Evolutionary conservation across 2,888 invertebrate species (phyloP).

Genomic region (Brenthis daphne): DNA sequence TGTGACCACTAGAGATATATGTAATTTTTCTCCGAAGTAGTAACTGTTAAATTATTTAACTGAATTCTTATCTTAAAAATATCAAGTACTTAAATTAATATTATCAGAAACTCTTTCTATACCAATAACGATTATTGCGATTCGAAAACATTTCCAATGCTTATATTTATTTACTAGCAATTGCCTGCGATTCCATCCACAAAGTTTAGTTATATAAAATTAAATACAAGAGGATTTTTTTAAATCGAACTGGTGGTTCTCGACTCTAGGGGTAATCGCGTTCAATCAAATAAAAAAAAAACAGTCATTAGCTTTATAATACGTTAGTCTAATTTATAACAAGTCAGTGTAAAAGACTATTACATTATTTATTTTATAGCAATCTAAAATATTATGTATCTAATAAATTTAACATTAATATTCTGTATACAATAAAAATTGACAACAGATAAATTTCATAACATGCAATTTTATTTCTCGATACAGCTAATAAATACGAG

Average conservation of each 20-base stretch:
- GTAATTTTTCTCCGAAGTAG: slow-evolving; percentile 45
- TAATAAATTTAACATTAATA: too few species aligned
- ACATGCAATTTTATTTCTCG: slow-evolving; percentile 31
- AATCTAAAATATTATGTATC: background rate
- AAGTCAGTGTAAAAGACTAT: too few species aligned
- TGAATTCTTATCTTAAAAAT: slow-evolving; percentile 28
- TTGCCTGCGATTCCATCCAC: background rate
- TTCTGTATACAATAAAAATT: background rate
- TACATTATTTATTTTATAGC: background rate
- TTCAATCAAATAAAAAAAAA: too few species aligned
- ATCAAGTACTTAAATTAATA: slow-evolving; percentile 5
- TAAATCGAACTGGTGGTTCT: too few species aligned
- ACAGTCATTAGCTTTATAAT: too few species aligned
- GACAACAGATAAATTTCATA: slow-evolving; percentile 23
- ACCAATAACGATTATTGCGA: too few species aligned
- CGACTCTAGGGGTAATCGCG: too few species aligned
- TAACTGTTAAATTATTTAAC: slow-evolving; percentile 45
- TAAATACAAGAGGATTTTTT: too few species aligned
- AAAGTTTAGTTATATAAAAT: too few species aligned
- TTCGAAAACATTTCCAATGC: too few species aligned
- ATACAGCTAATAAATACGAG: slow-evolving; percentile 38
- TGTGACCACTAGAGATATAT: slow-evolving; percentile 40
- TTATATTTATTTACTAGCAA: background rate
- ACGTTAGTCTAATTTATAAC: too few species aligned
- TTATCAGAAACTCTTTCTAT: too few species aligned